phyloP scores from a whole-genome alignment of 2,888 invertebrate species.

The Xanthia icteritia region DNA sequence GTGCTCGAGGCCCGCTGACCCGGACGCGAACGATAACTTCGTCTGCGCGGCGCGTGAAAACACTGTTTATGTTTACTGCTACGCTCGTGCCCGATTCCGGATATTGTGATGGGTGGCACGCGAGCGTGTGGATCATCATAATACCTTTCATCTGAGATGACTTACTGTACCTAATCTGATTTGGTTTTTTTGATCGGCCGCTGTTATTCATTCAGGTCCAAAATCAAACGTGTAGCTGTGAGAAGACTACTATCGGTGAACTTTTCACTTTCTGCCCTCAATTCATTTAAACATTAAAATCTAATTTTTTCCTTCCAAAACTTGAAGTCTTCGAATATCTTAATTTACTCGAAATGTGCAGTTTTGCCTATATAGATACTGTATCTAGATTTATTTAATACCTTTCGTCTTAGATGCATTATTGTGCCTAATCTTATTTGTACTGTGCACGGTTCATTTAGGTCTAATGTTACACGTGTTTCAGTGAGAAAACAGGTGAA shows the following conservation, averaged over 20 bases:
- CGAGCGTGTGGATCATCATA: conserved; percentile 42
- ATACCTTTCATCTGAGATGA: conserved; percentile 28
- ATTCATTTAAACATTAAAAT: neutral
- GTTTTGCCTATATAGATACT: neutral
- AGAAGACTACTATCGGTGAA: neutral
- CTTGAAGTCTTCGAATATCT: neutral
- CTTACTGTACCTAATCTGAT: neutral
- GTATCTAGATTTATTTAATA: neutral
- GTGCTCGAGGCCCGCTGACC: conserved; percentile 74
- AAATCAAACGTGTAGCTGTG: neutral
- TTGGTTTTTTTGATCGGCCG: neutral
- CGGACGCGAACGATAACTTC: conserved; percentile 83
- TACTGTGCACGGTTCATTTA: neutral
- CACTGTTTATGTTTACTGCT: conserved; percentile 75
- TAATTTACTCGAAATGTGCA: neutral
- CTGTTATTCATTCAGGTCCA: neutral
- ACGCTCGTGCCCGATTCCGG: conserved; percentile 72
- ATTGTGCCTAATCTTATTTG: neutral
- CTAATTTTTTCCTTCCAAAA: neutral
- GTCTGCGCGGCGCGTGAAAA: conserved; percentile 82
- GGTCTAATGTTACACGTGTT: conserved; percentile 2
- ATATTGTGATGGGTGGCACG: conserved; percentile 52
- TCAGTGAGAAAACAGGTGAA: neutral
- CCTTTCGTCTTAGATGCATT: neutral
- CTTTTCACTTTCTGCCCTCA: neutral